phyloP scores from a whole-genome alignment of 2,797 vertebrate genomes.

The Sebastiscus tertius region DNA sequence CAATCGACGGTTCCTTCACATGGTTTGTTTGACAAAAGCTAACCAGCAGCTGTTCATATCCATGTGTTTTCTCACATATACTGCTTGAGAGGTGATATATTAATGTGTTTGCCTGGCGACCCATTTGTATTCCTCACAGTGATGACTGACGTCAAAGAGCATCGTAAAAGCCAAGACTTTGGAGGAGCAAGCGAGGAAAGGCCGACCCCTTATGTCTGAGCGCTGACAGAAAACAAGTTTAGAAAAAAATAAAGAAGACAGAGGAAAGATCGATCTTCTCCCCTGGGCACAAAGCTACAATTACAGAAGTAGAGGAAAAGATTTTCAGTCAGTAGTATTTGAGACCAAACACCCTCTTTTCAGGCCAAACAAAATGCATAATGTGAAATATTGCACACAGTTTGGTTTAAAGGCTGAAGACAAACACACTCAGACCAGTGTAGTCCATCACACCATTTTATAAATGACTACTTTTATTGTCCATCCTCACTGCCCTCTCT shows the following conservation, averaged over 20 bases:
- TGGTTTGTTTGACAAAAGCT: not conserved
- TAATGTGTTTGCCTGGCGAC: not conserved
- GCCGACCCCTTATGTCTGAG: not conserved
- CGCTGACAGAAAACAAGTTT: conserved; percentile 12
- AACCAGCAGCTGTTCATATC: not conserved
- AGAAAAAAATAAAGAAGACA: not conserved
- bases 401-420: not conserved
- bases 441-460: not conserved
- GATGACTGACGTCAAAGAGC: conserved; percentile 9
- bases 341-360: not conserved
- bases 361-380: not conserved
- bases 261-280: not conserved
- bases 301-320: not conserved
- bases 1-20: not conserved
- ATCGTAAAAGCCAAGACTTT: conserved; percentile 2
- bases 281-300: not conserved
- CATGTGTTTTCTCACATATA: not conserved
- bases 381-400: not conserved
- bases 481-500: not conserved
- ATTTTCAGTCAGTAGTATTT: not conserved
- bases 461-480: not conserved
- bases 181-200: not conserved
- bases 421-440: not conserved
- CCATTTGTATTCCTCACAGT: conserved; percentile 7
- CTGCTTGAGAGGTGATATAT: not conserved